Conservation (phyloP, 2,888 invertebrate genomes). For the Phortica okadai region DNA sequence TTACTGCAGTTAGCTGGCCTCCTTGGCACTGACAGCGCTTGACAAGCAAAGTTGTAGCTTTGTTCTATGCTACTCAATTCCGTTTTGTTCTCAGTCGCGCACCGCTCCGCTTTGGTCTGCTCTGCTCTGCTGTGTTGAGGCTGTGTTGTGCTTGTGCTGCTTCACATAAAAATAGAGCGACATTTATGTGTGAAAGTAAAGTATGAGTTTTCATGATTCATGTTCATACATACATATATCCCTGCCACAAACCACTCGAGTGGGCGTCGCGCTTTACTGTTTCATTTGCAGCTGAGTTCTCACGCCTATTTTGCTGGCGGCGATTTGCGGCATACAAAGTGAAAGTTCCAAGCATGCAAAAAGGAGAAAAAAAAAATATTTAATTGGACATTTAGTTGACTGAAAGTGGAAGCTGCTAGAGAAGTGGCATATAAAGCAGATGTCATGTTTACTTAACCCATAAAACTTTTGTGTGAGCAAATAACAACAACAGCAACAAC, state of each 20-base stretch:
- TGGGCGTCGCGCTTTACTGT: conserved; percentile 12
- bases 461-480: not conserved
- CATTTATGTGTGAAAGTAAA: not conserved
- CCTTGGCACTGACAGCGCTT: conserved; percentile 17
- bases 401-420: not conserved
- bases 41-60: conserved; percentile 21
- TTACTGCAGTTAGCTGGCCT: conserved; percentile 55
- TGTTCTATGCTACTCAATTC: not conserved
- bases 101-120: not conserved
- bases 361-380: conserved; percentile 3
- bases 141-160: not conserved
- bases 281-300: conserved; percentile 12
- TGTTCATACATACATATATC: no score
- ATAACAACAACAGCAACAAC: no score
- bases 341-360: conserved; percentile 16
- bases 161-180: conserved; percentile 3
- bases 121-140: not conserved
- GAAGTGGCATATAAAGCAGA: not conserved
- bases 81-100: conserved; percentile 11
- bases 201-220: not conserved
- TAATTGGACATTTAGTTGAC: conserved; percentile 25
- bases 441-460: conserved; percentile 25
- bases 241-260: not conserved
- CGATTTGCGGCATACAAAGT: conserved; percentile 5
- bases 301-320: conserved; percentile 27